Base-by-base conservation (phyloP, 2,888 invertebrate species). In the Pterostichus madidus region DNA sequence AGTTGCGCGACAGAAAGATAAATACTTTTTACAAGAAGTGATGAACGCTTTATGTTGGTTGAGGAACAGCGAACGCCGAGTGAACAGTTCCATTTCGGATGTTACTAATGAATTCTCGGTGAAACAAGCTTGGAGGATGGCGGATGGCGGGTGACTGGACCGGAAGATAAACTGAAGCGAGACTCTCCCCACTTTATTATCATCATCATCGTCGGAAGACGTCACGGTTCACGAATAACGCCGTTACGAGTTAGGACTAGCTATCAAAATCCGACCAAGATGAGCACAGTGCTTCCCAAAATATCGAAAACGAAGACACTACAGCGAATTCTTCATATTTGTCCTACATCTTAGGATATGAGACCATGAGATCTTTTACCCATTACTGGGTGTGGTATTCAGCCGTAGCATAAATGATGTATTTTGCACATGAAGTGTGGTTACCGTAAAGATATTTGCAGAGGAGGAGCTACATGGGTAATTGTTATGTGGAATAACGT, bases 1-100 rank as follows among this genome's bases (percentile, higher is more conserved):
- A 75, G 61, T 13, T 31, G 52, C 49, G 64, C 59, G 83, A 83
- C 83, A 83, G 80, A 71, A 83, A 83, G 83, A 83, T 83, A 83
- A 83, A 83, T 83, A 83, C 83, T 83, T 83, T 83, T 76, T 83
- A 83, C 77, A 77, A 83, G 77, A 83, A 68, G 83, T 77, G 83
- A 83, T 83, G 77, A 76, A 77, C 83, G 83, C 31, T 68, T 76
- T 56, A 75, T 75, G 75, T 82, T 39, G 46, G 75, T 82, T 39
- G 46, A 31, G 35, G 71, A 73, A 44, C 46, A 73, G 46, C 15
- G 59, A 59, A 15, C 59, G 59, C 4, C 17, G 8, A 39, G 39
- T 11, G 80, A 77, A 83, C 53, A 83, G 83, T 76, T 77, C 77
- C 77, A 83, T 83, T 83, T 83, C 77, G 83, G 83, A 77, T 77